Base-by-base conservation (phyloP, 2,888 invertebrate species). In the Mechanitis mazaeus region DNA sequence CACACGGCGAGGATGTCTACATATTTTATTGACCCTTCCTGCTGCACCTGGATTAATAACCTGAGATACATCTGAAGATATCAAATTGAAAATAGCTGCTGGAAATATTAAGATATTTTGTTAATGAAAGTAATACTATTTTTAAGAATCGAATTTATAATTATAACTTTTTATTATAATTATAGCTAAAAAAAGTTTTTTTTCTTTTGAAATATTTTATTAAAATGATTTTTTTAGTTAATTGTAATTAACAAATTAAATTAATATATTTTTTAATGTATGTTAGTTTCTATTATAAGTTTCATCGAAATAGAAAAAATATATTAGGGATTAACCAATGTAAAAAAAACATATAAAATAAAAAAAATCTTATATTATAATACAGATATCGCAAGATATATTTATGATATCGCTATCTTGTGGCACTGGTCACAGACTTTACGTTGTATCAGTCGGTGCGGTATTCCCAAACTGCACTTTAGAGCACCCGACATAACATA, bases 401-500 rank as follows among this genome's bases (percentile, higher is more conserved):
- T 69, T 66, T 59, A 35, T 53, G 47, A 35, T 12, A 12, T 31
- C 60, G 46, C 11, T 62, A 68, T 71, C 80, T 61, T 74, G 74
- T 78, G 68, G 63, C 63, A 64, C 75, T 64, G 64, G 61, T 72
- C 75, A 72, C 72, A 78, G 83, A 82, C 81, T 87, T 89, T 88
- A 87, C 84, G 80, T 80, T 81, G 81, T 88, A 89, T 90, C 88
- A 87, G 88, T 81, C 84, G 85, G 84, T 87, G 85, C 85, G 84
- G 88, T 89, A 90, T 89, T 90, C 89, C 89, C 89, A 83, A 89
- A 90, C 87, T 88, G 88, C 89, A 89, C 89, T 89, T 89, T 81
- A 87, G 86, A 77, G 85, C 75, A 81, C 79, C 80, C 78, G 72
- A 78, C 77, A 72, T 71, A 75, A 77, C 78, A 75, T 76, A 78